Conservation (phyloP, 2,797 vertebrate genomes). For the Pempheris klunzingeri region DNA sequence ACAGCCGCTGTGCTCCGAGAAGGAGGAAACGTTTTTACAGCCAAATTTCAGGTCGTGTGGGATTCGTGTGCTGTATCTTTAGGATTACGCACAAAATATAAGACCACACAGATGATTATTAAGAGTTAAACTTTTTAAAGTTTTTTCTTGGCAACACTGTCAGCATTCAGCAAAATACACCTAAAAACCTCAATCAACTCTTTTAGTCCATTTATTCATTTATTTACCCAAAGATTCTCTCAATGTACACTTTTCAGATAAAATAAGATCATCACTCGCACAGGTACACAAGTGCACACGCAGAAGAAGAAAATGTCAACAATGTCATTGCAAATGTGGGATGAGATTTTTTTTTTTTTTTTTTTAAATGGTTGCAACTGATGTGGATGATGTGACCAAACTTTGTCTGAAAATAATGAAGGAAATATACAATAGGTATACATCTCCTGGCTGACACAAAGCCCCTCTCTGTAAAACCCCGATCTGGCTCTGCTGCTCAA, state of each 20-base stretch:
- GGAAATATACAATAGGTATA: not conserved
- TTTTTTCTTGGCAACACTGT: not conserved
- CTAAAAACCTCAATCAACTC: not conserved
- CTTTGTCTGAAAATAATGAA: not conserved
- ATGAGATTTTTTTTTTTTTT: too few relatives aligned
- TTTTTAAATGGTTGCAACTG: not conserved
- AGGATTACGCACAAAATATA: not conserved
- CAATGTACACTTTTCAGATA: not conserved
- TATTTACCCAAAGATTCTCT: not conserved
- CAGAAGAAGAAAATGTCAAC: not conserved
- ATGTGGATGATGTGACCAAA: not conserved
- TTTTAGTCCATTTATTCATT: not conserved
- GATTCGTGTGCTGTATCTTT: not conserved
- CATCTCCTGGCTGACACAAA: not conserved
- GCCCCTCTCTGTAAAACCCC: not conserved
- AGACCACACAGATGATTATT: not conserved
- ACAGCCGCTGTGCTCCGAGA: not conserved
- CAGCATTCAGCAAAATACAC: not conserved
- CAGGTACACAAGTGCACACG: too few relatives aligned
- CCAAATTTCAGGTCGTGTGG: not conserved
- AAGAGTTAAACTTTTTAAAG: not conserved
- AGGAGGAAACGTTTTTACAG: not conserved
- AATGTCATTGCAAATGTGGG: too few relatives aligned
- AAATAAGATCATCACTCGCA: not conserved
- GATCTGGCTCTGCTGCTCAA: constrained; percentile 5